Evolutionary conservation across 2,888 invertebrate genomes (phyloP).

Genomic region (Drosophila mercatorum): DNA sequence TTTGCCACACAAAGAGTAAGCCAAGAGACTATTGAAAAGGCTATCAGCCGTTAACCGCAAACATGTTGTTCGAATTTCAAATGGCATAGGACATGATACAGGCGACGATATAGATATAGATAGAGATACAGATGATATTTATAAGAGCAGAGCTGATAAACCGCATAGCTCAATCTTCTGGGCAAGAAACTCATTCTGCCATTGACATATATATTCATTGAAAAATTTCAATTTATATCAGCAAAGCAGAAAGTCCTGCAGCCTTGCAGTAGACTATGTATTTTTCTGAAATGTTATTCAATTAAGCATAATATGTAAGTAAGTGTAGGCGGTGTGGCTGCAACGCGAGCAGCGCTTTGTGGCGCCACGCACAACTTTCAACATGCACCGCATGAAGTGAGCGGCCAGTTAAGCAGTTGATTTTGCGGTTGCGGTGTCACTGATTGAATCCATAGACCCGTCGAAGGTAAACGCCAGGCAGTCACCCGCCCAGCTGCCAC

Average conservation of each 20-base stretch:
- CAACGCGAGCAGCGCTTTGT: slow-evolving; percentile 7
- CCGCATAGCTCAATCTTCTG: slow-evolving; percentile 32
- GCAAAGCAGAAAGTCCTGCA: no score
- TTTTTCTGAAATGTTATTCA: slow-evolving; percentile 7
- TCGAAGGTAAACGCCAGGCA: slow-evolving; percentile 1
- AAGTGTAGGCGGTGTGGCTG: not conserved
- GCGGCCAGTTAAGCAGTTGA: slow-evolving; percentile 61
- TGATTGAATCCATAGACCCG: slow-evolving; percentile 69
- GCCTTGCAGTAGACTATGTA: not conserved
- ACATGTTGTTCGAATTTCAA: slow-evolving; percentile 64
- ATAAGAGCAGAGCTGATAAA: slow-evolving; percentile 25
- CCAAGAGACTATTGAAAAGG: slow-evolving; percentile 60
- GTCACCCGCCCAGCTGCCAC: not conserved
- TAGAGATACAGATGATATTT: slow-evolving; percentile 15
- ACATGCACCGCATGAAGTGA: slow-evolving; percentile 28
- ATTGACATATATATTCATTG: not conserved
- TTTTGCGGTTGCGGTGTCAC: slow-evolving; percentile 64
- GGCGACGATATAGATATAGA: not conserved
- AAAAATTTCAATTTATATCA: no score
- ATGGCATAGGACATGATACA: slow-evolving; percentile 28
- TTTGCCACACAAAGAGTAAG: slow-evolving; percentile 36
- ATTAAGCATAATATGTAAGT: not conserved
- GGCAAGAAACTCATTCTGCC: not conserved
- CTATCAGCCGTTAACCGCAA: slow-evolving; percentile 74
- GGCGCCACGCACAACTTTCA: slow-evolving; percentile 35